phyloP scores from a whole-genome alignment of 2,113 vertebrate species.

The Thamnaconus septentrionalis region DNA sequence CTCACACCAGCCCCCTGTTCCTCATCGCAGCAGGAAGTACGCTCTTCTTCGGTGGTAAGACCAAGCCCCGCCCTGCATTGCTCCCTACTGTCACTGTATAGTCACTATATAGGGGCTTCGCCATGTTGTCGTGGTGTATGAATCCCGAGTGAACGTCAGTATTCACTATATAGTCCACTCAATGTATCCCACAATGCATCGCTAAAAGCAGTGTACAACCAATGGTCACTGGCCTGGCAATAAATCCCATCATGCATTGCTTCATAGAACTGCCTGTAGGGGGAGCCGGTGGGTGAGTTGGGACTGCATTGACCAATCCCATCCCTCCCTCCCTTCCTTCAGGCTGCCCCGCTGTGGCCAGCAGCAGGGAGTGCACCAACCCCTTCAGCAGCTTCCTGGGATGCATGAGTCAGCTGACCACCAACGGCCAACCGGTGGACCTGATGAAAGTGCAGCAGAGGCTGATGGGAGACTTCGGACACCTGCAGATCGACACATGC shows the following conservation, averaged over 20 bases:
- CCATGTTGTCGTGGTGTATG: too few species aligned
- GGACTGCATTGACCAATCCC: too few species aligned
- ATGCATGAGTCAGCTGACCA: constrained; percentile 85
- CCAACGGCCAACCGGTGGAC: constrained; percentile 75
- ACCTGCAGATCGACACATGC: constrained; percentile 91
- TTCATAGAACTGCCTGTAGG: too few species aligned
- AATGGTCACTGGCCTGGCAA: too few species aligned
- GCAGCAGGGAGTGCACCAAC: constrained; percentile 76
- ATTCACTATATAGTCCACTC: too few species aligned
- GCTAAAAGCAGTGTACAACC: too few species aligned
- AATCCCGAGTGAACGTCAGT: too few species aligned
- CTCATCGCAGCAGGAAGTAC: constrained; percentile 67
- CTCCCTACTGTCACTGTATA: too few species aligned
- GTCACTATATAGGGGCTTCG: too few species aligned
- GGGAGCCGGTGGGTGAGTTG: too few species aligned
- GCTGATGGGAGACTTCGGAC: constrained; percentile 84
- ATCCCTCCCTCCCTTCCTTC: background rate
- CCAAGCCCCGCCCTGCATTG: background rate
- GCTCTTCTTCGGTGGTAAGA: constrained; percentile 89
- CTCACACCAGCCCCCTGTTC: constrained; percentile 66
- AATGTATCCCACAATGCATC: too few species aligned
- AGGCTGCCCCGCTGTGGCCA: constrained; percentile 84
- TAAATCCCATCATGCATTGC: too few species aligned
- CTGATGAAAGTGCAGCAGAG: constrained; percentile 86
- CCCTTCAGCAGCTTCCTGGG: constrained; percentile 85